phyloP scores from a whole-genome alignment of 2,113 vertebrate genomes.

The Eudyptes chrysolophus region DNA sequence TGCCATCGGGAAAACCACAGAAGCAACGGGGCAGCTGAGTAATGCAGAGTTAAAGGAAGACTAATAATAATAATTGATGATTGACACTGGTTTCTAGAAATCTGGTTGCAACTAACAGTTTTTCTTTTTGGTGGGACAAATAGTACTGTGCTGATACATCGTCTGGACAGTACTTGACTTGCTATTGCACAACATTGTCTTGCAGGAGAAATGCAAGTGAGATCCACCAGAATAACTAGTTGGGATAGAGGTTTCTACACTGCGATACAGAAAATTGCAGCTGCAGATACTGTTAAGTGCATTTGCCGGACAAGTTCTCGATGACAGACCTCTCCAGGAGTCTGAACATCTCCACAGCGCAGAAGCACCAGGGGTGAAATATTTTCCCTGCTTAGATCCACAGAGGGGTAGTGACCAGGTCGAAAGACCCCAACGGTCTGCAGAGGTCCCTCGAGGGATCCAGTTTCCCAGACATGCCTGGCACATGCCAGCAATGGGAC shows the following conservation, averaged over 20 bases:
- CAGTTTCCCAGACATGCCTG: not conserved
- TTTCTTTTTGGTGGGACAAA: not conserved
- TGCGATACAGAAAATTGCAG: not conserved
- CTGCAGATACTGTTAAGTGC: not conserved
- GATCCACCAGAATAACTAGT: not conserved
- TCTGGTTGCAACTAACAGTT: not conserved
- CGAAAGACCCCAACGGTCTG: not conserved
- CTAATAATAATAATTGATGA: not conserved
- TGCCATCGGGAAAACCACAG: not conserved
- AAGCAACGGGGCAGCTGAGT: not conserved
- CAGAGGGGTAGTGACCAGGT: too few species aligned
- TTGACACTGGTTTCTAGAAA: not conserved
- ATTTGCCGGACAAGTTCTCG: not conserved
- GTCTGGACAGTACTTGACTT: not conserved
- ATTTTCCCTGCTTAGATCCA: not conserved
- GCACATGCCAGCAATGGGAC: fast-evolving
- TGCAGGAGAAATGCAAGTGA: not conserved
- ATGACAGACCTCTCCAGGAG: not conserved
- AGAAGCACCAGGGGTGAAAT: not conserved
- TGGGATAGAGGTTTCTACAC: not conserved
- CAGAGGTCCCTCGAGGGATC: not conserved
- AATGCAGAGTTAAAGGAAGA: not conserved
- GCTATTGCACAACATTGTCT: not conserved
- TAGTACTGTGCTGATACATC: not conserved
- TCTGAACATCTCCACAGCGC: not conserved